These are phyloP conservation scores for Emys orbicularis DNA, from an alignment of 2,797 vertebrate species.

Conservation along the genomic window DNA sequence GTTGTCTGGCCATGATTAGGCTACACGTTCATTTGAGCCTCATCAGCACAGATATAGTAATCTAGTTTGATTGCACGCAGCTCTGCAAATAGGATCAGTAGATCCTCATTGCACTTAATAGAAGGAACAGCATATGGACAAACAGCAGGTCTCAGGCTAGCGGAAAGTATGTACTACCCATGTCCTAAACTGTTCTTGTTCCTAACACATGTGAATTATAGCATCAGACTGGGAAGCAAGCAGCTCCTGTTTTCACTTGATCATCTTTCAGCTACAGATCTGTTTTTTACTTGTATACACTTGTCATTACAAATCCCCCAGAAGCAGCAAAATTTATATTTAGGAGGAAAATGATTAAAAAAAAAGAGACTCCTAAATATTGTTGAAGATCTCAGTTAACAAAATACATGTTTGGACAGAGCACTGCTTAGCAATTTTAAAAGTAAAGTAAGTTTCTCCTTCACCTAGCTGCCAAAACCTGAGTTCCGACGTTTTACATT, in stretches of 20 bases:
- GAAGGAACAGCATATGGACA: conserved; percentile 19
- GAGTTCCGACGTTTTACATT: background rate
- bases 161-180: background rate
- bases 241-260: background rate
- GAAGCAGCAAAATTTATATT: background rate
- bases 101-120: conserved; percentile 9
- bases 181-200: conserved; percentile 20
- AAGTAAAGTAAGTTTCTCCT: background rate
- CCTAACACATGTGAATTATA: background rate
- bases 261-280: background rate
- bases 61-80: conserved; percentile 10
- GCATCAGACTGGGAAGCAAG: background rate
- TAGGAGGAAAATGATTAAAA: background rate
- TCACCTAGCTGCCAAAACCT: background rate
- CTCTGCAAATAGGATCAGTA: background rate
- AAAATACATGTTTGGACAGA: background rate
- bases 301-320: background rate
- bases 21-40: conserved; percentile 40
- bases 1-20: conserved; percentile 1
- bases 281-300: background rate
- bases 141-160: conserved; percentile 19
- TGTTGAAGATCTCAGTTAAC: background rate
- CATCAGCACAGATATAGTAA: conserved; percentile 9
- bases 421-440: background rate
- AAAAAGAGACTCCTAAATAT: background rate